phyloP scores from a whole-genome alignment of 1,140 invertebrate genomes.

The Zaprionus davidi region DNA sequence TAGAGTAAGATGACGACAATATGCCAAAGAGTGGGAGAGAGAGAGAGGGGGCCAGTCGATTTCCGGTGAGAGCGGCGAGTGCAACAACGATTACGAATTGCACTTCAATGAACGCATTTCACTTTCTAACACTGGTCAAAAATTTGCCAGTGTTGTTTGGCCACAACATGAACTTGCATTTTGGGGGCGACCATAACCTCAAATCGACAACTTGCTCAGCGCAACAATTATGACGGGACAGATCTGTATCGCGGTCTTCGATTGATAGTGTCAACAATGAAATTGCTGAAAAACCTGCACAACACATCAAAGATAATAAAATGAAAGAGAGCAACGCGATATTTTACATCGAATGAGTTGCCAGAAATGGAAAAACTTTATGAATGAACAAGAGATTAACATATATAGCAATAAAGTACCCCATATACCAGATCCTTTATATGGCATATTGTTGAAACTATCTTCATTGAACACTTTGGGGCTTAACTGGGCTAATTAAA shows the following conservation, averaged over 20 bases:
- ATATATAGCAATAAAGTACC: constrained; percentile 1
- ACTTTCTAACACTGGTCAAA: constrained; percentile 39
- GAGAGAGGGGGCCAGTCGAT: constrained; percentile 17
- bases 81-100: constrained; percentile 16
- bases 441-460: constrained; percentile 21
- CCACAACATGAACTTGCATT: constrained; percentile 48
- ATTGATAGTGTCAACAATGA: constrained; percentile 76
- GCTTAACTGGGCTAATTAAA: constrained; percentile 58
- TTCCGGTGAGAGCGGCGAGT: constrained; percentile 65
- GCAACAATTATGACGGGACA: constrained; percentile 80
- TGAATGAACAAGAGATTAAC: constrained; percentile 53
- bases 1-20: background rate
- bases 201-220: constrained; percentile 38
- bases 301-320: background rate
- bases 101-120: constrained; percentile 39
- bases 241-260: constrained; percentile 40
- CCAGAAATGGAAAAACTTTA: constrained; percentile 43
- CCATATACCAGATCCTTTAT: background rate
- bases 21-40: background rate
- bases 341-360: constrained; percentile 33
- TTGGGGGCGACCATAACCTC: constrained; percentile 25
- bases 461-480: constrained; percentile 2
- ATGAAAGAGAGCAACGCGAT: background rate
- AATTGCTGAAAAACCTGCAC: constrained; percentile 59
- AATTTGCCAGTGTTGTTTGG: constrained; percentile 31